Conservation (phyloP, 2,888 invertebrate species). For the Scaptomyza parva region DNA sequence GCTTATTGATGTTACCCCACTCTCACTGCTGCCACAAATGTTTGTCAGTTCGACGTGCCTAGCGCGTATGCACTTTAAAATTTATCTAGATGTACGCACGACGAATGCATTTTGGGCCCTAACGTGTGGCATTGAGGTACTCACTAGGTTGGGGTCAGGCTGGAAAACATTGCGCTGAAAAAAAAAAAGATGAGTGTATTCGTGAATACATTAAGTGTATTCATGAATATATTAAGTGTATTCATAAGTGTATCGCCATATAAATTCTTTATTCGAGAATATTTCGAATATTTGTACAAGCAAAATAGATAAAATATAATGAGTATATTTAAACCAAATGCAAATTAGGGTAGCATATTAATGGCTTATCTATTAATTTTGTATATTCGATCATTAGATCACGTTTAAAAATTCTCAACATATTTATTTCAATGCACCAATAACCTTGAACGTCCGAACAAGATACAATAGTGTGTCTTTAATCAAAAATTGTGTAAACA, state of each 20-base stretch:
- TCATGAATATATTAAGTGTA: conserved; percentile 10
- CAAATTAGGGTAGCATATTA: neutral
- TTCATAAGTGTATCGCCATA: conserved; percentile 4
- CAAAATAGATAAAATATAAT: neutral
- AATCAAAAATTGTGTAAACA: conserved; percentile 51
- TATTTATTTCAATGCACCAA: conserved; percentile 22
- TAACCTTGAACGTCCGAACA: conserved; percentile 35
- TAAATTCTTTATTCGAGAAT: too few relatives aligned
- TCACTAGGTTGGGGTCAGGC: conserved; percentile 65
- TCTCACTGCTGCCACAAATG: conserved; percentile 25
- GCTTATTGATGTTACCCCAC: conserved; percentile 46
- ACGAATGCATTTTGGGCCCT: conserved; percentile 59
- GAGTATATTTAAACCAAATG: conserved; percentile 12
- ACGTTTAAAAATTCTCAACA: conserved; percentile 10
- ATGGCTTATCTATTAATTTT: neutral
- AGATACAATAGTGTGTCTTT: conserved; percentile 39
- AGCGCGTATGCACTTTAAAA: conserved; percentile 56
- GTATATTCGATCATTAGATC: conserved; percentile 17
- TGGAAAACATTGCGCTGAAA: conserved; percentile 64
- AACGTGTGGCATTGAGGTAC: conserved; percentile 53
- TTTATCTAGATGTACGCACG: conserved; percentile 60
- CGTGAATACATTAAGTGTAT: neutral
- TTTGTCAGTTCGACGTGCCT: conserved; percentile 47
- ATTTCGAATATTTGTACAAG: neutral
- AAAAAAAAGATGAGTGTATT: neutral